Percentiles rank a stretch among this genome's conserved stretches.
phyloP scores from a whole-genome alignment of 2,888 invertebrate genomes.

The Melanophora roralis region DNA sequence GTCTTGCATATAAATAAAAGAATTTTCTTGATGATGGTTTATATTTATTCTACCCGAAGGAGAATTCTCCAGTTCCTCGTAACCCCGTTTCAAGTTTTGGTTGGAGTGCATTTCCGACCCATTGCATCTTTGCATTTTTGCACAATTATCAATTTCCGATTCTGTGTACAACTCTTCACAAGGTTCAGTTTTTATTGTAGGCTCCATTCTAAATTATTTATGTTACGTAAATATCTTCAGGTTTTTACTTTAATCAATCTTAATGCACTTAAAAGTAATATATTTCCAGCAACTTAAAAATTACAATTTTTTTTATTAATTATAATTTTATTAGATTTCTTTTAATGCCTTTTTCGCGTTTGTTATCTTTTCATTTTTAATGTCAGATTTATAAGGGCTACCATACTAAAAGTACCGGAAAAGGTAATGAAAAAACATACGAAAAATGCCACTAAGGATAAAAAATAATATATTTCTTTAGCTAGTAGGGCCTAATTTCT shows the following conservation, averaged over 20 bases:
- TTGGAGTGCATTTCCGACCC: not conserved
- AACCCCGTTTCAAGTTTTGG: conserved; percentile 1
- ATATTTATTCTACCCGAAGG: not conserved
- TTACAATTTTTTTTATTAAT: not conserved
- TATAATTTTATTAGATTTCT: conserved; percentile 17
- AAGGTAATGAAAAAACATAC: too few relatives aligned
- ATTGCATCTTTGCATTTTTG: not conserved
- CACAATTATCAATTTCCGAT: not conserved
- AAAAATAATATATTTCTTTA: too few relatives aligned
- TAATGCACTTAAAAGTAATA: conserved; percentile 5
- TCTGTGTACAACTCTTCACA: conserved; percentile 61
- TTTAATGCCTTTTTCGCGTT: conserved; percentile 2
- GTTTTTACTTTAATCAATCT: not conserved
- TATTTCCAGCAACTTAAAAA: too few relatives aligned
- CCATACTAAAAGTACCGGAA: too few relatives aligned
- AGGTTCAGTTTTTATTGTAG: conserved; percentile 63
- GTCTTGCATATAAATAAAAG: conserved; percentile 2
- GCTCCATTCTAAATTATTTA: conserved; percentile 51
- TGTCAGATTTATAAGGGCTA: too few relatives aligned
- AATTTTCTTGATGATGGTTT: not conserved
- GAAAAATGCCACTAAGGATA: too few relatives aligned
- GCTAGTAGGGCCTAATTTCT: too few relatives aligned
- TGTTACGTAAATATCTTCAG: not conserved
- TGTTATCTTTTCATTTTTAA: not conserved
- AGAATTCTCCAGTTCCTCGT: not conserved